Evolutionary conservation across 1,140 invertebrate genomes (phyloP).

Genomic region (Ephestia elutella): DNA sequence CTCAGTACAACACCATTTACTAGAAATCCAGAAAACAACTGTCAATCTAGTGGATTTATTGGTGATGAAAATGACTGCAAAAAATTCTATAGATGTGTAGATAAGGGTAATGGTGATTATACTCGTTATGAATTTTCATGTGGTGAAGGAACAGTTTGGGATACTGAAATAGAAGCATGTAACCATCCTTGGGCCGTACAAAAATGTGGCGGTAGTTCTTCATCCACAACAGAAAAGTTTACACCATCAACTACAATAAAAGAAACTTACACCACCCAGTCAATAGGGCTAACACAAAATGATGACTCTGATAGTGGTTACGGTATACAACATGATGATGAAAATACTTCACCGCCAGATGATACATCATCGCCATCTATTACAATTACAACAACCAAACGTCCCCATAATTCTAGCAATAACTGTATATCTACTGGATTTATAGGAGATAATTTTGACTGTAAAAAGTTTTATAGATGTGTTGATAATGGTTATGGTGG

Average conservation of each 20-base stretch:
- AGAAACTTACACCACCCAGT: not conserved
- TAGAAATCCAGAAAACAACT: constrained; percentile 21
- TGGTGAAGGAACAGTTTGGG: constrained; percentile 78
- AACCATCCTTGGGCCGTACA: constrained; percentile 65
- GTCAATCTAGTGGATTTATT: constrained; percentile 71
- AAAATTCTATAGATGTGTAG: constrained; percentile 80
- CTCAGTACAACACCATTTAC: constrained; percentile 15
- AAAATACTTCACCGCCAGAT: not conserved
- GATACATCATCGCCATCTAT: not conserved
- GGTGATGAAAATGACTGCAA: constrained; percentile 60
- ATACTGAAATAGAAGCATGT: constrained; percentile 72
- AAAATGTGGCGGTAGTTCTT: constrained; percentile 36
- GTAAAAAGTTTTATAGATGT: constrained; percentile 81
- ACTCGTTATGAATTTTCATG: constrained; percentile 77
- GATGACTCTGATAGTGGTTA: constrained; percentile 10
- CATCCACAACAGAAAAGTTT: constrained; percentile 10
- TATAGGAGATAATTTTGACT: constrained; percentile 74
- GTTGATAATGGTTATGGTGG: constrained; percentile 75
- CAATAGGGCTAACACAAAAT: not conserved
- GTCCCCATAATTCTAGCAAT: constrained; percentile 18
- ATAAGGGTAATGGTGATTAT: constrained; percentile 74
- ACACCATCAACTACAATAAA: constrained; percentile 13
- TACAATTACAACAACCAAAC: constrained; percentile 10
- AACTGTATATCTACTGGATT: constrained; percentile 71
- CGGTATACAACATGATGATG: constrained; percentile 5